Evolutionary conservation across 2,113 vertebrate genomes (phyloP), one percentile per base, ranked within the genome.

Genomic region (Oxyura jamaicensis): DNA sequence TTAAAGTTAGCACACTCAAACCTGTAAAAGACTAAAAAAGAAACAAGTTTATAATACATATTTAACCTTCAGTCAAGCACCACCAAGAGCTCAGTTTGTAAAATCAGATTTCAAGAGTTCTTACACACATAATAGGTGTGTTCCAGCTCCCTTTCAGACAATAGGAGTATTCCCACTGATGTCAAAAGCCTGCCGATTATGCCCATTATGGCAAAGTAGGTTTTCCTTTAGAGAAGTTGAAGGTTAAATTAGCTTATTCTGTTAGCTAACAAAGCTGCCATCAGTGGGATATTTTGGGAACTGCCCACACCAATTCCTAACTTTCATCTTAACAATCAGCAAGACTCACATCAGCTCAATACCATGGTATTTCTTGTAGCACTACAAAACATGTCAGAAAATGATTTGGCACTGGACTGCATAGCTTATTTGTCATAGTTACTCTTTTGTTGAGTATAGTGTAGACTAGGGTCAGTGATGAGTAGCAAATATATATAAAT

Each of bases 261-360:
- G 6, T 50, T 26, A 56, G 11, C 28, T 53, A 83, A 75, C 11
- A 44, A 85, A 78, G 23, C 6, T 63, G 25, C 20, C 29, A 56
- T 35, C 55, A 28, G 28, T 1, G 2, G 59, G 44, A 68, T 23
- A 58, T 10, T 17, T 12, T 28, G 33, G 21, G 19, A 83, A 55
- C 13, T 59, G 33, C n/a, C 1, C 1, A 26, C 10, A 41, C 28
- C 31, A 13, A 4, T 26, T 22, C 55, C 39, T 35, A 86, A 1
- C 10, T 68, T 75, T 59, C 20, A 88, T 12, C 3, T 79, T 31
- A 62, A 58, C 23, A 42, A 42, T 5, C 39, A 83, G 33, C 35
- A 18, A 48, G 36, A 36, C 8, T 75, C 4, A 26, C 18, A 79
- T n/a, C 46, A 63, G 21, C 12, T 36, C 0, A 0, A 69, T 17